Evolutionary conservation across 2,113 vertebrate species (phyloP).

Genomic region (Calidris pugnax): DNA sequence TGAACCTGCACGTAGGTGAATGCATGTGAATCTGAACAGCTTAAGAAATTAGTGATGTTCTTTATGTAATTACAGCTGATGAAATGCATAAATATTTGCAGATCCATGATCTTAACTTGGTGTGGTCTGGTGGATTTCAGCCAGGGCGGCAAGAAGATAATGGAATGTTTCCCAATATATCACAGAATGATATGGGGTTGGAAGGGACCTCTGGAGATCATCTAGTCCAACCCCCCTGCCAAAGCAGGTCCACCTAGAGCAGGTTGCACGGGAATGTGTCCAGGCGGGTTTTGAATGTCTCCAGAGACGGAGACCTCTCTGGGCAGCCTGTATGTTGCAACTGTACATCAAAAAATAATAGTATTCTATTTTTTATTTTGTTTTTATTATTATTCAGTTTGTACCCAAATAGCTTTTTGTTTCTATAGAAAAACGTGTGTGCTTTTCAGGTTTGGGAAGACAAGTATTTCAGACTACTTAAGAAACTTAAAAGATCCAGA

Average conservation of each 20-base stretch:
- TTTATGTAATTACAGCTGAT: neutral
- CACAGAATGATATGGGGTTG: too few species aligned
- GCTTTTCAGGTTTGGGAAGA: neutral
- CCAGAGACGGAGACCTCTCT: too few species aligned
- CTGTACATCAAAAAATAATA: neutral
- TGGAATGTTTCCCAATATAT: neutral
- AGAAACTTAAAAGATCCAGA: neutral
- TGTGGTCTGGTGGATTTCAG: neutral
- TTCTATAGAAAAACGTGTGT: neutral
- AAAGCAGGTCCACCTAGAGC: too few species aligned
- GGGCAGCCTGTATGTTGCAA: neutral
- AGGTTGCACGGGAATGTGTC: too few species aligned
- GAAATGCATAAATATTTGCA: neutral
- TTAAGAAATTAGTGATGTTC: neutral
- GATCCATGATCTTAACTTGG: neutral
- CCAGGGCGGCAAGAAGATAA: neutral
- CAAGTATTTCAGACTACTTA: neutral
- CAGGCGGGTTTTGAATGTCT: too few species aligned
- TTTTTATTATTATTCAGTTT: neutral
- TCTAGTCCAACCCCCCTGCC: too few species aligned
- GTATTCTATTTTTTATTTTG: neutral
- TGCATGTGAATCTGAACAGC: neutral
- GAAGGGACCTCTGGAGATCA: too few species aligned
- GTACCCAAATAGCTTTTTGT: neutral
- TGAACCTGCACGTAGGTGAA: fast-evolving